Conservation (phyloP, 2,113 vertebrate genomes). For the Pteruthius melanotis region DNA sequence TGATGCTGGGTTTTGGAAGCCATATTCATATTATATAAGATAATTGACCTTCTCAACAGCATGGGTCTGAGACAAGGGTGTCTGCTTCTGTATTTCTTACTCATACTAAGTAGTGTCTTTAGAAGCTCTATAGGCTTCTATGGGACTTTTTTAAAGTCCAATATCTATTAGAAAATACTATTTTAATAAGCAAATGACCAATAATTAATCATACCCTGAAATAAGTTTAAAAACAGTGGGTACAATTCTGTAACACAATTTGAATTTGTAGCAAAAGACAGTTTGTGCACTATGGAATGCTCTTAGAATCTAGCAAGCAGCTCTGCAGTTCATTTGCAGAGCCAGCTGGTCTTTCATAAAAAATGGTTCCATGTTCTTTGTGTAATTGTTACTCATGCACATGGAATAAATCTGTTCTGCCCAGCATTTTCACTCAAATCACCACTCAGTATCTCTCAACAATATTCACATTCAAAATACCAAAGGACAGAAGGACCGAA, state of each 20-base stretch:
- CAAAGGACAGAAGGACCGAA: background rate
- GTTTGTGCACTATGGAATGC: background rate
- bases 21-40: background rate
- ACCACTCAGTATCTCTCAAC: background rate
- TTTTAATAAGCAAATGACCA: background rate
- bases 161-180: background rate
- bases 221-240: background rate
- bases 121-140: background rate
- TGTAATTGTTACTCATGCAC: background rate
- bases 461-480: background rate
- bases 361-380: background rate
- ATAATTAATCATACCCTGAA: background rate
- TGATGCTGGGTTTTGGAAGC: background rate
- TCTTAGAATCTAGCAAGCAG: background rate
- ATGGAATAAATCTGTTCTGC: background rate
- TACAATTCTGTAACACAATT: background rate
- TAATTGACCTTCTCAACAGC: background rate
- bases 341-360: background rate
- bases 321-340: background rate
- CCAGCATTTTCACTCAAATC: background rate
- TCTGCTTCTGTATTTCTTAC: background rate
- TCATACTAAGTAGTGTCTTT: background rate
- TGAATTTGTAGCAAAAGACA: background rate
- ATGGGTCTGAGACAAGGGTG: background rate
- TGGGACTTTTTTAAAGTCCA: background rate